Evolutionary conservation across 1,140 invertebrate species (phyloP).

Genomic region (Oedothorax gibbosus): DNA sequence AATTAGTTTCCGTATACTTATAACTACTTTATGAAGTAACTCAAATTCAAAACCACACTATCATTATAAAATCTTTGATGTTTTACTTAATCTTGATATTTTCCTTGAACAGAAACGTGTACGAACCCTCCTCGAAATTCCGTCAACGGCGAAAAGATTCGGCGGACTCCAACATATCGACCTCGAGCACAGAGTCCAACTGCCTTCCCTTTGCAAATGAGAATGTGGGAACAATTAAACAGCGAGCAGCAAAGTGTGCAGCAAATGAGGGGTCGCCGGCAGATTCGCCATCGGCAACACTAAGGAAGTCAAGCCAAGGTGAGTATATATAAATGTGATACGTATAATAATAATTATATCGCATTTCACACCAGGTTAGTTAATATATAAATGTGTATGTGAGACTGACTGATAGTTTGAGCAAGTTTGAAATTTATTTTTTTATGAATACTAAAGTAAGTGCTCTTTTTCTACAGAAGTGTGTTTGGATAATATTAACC

Average conservation of each 20-base stretch:
- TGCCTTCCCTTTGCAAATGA: conserved; percentile 98
- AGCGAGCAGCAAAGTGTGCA: conserved; percentile 74
- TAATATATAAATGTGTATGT: not conserved
- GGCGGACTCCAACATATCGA: conserved; percentile 78
- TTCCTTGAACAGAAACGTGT: not conserved
- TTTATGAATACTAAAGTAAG: too few species aligned
- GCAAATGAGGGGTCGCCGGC: conserved; percentile 60
- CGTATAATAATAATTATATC: not conserved
- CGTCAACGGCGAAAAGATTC: conserved; percentile 61
- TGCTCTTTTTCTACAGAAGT: too few species aligned
- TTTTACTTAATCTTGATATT: not conserved
- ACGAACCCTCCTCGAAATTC: conserved; percentile 30
- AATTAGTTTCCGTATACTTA: too few species aligned
- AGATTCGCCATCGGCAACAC: conserved; percentile 57
- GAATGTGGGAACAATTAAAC: conserved; percentile 97
- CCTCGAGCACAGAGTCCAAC: conserved; percentile 92
- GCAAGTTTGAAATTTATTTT: not conserved
- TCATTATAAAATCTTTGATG: not conserved
- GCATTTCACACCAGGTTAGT: not conserved
- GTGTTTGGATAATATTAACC: too few species aligned
- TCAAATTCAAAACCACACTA: too few species aligned
- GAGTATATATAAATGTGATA: not conserved
- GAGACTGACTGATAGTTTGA: not conserved
- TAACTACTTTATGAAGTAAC: too few species aligned
- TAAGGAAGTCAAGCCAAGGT: conserved; percentile 57